Conservation (phyloP, 30 jellyfish, hydroid and myxozoan genomes). For the Pelagia noctiluca region DNA sequence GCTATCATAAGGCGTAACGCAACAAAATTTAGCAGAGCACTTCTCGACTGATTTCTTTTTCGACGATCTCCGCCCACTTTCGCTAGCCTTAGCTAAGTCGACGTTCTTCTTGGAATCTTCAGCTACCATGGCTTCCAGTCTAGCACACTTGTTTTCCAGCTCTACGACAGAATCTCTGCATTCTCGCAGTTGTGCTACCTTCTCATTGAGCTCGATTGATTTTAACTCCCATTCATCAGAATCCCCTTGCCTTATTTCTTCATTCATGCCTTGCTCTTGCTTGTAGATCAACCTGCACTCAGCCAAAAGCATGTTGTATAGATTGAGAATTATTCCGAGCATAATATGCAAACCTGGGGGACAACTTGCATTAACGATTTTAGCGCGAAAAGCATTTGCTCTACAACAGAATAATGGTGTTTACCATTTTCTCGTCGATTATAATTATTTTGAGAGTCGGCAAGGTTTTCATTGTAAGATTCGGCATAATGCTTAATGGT, state of each 20-base stretch:
- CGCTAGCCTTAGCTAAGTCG: slow-evolving; percentile 9
- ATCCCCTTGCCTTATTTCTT: not conserved
- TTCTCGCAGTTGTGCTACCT: not conserved
- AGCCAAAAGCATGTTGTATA: slow-evolving; percentile 11
- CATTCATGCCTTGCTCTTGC: not conserved
- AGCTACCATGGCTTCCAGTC: not conserved
- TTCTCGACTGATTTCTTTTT: not conserved
- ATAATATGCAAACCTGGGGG: slow-evolving; percentile 15
- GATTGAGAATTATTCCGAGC: not conserved
- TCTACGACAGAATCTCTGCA: not conserved
- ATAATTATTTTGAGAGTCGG: not conserved
- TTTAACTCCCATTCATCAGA: slow-evolving; percentile 1
- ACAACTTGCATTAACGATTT: not conserved
- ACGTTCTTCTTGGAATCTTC: not conserved
- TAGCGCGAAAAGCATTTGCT: not conserved
- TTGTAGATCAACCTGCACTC: not conserved
- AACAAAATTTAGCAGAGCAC: not conserved
- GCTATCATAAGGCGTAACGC: not conserved
- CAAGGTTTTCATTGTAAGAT: not conserved
- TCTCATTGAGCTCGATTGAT: slow-evolving; percentile 4
- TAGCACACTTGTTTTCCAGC: not conserved
- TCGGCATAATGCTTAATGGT: not conserved
- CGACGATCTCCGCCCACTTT: not conserved
- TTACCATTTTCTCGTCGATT: not conserved
- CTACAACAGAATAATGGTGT: not conserved